Conservation (phyloP, 1,140 invertebrate species). For the Brevipalpus yothersi region DNA sequence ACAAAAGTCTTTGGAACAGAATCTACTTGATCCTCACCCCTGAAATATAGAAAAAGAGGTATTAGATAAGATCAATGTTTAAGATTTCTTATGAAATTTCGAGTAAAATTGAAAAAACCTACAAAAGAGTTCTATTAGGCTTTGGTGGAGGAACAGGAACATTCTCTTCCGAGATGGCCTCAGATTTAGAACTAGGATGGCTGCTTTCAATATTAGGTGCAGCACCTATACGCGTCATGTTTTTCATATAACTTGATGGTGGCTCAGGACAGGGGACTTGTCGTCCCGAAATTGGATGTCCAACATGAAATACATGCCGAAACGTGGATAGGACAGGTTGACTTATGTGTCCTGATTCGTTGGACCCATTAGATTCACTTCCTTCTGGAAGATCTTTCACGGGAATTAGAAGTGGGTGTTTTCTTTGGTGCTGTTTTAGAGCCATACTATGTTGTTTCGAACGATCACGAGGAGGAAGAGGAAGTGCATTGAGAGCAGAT, state of each 20-base stretch:
- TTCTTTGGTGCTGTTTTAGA: constrained; percentile 46
- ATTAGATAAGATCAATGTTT: no score
- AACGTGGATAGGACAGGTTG: background rate
- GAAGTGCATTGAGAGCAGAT: constrained; percentile 29
- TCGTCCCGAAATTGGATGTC: constrained; percentile 6
- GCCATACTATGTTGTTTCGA: constrained; percentile 34
- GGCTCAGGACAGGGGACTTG: constrained; percentile 12
- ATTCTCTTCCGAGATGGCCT: no score
- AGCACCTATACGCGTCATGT: background rate
- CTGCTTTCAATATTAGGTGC: background rate
- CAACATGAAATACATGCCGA: background rate
- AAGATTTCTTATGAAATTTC: background rate
- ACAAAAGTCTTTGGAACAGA: constrained; percentile 10
- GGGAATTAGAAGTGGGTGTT: constrained; percentile 63
- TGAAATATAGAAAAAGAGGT: constrained; percentile 14
- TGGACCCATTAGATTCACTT: background rate
- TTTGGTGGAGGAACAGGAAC: constrained; percentile 7
- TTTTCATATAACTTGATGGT: constrained; percentile 5
- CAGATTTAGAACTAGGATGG: background rate
- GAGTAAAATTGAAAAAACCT: background rate
- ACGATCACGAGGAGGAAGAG: constrained; percentile 54
- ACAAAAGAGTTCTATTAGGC: constrained; percentile 10
- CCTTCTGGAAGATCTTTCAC: no score
- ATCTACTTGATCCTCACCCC: constrained; percentile 31
- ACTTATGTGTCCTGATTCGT: no score